Base-by-base conservation (phyloP, 2,797 vertebrate species). In the Poeciliopsis gracilis region DNA sequence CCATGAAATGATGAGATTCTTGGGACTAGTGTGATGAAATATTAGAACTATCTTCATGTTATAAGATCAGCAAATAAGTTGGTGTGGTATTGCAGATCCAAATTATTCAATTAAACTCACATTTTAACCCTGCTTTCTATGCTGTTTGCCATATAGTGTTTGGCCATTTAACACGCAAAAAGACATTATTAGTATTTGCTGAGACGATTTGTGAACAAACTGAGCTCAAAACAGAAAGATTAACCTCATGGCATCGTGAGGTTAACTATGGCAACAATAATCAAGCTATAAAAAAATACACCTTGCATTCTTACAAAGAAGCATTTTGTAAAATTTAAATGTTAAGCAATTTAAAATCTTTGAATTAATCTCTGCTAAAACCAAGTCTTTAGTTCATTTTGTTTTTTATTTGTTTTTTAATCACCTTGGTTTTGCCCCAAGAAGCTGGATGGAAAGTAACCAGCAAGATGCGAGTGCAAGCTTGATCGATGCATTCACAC, bases 371-470 rank as follows among this genome's bases (percentile, higher is more conserved):
- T 51, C 18, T 51, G 49, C 18, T 20, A 51, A 51, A 51, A 51
- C 25, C 25, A 13, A 28, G 25, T 12, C 25, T 28, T 57, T 13
- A 28, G 53, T 57, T 57, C 53, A 13, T 86, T 25, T 84, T 4
- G 3, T 23, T 25, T 85, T 75, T 47, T 23, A 61, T 15, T 30
- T 61, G 6, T 33, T 6, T 82, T 45, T 33, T 75, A 78, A 75
- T 86, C 80, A 84, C 77, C 61, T 77, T 49, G 73, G 71, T 82
- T 89, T 82, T 88, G 73, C 79, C 87, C 84, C 1, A 28, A 82
- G 82, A 89, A 81, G 78, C 81, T 86, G 82, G 86, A 90, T 89
- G 81, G 84, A 86, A 83, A 85, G 74, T 45, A 2, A 77, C 49
- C 5, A 5, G 59, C 53, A 57, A 67, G 51, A 63, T 30, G 79